phyloP scores from a whole-genome alignment of 2,797 vertebrate species.

The Phrynocephalus guinanensis region DNA sequence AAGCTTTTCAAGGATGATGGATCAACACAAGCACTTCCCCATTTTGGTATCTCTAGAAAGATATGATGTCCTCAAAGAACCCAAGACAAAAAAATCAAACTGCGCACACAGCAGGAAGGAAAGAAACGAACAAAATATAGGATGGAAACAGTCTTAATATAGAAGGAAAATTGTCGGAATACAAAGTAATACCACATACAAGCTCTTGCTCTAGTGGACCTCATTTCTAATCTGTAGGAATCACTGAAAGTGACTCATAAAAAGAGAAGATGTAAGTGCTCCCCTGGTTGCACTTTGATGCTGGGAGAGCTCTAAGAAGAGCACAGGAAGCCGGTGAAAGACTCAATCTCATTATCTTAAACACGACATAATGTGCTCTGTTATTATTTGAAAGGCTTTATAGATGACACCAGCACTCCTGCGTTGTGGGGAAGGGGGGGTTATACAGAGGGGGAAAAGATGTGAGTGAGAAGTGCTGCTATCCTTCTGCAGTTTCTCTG shows the following conservation, averaged over 20 bases:
- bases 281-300: slow-evolving; percentile 53
- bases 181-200: slow-evolving; percentile 21
- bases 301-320: slow-evolving; percentile 43
- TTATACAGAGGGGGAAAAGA: slow-evolving; percentile 31
- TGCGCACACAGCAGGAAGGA: neutral
- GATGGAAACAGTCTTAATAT: slow-evolving; percentile 28
- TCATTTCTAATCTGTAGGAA: slow-evolving; percentile 52
- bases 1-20: slow-evolving; percentile 15
- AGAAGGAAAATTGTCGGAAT: neutral
- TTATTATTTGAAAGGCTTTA: slow-evolving; percentile 36
- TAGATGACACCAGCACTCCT: slow-evolving; percentile 41
- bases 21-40: neutral
- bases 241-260: slow-evolving; percentile 45
- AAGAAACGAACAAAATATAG: neutral
- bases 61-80: slow-evolving; percentile 31
- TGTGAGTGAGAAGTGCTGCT: slow-evolving; percentile 1
- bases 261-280: slow-evolving; percentile 43
- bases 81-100: slow-evolving; percentile 6
- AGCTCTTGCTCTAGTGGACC: slow-evolving; percentile 8
- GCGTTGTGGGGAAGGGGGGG: slow-evolving; percentile 37
- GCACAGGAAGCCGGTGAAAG: slow-evolving; percentile 48
- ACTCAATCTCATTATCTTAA: slow-evolving; percentile 56
- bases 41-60: slow-evolving; percentile 32
- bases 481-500: slow-evolving; percentile 37
- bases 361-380: slow-evolving; percentile 49